Evolutionary conservation across 2,888 invertebrate species (phyloP).

Genomic region (Frankliniella intonsa): DNA sequence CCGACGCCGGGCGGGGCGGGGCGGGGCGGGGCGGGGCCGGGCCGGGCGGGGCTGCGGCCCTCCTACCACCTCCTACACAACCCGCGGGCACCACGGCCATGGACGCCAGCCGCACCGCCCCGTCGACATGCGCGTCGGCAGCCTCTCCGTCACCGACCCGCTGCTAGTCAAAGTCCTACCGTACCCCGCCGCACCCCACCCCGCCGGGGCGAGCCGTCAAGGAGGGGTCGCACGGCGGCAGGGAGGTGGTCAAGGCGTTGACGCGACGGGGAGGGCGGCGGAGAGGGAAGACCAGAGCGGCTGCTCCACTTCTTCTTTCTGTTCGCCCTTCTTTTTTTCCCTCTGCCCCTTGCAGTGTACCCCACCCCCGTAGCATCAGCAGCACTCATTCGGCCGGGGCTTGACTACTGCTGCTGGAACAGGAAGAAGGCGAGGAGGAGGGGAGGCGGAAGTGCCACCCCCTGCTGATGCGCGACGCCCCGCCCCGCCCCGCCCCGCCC

Average conservation of each 20-base stretch:
- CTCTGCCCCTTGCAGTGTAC: neutral
- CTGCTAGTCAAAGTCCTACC: too few relatives aligned
- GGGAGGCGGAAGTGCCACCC: constrained; percentile 9
- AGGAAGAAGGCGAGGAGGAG: neutral
- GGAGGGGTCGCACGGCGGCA: too few relatives aligned
- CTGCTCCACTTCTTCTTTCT: neutral
- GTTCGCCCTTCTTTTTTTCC: neutral
- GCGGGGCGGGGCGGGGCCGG: neutral
- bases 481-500: neutral
- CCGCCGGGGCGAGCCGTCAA: too few relatives aligned
- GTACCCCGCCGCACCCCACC: too few relatives aligned
- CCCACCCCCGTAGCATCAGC: neutral
- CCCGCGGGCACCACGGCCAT: neutral
- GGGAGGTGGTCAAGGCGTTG: neutral
- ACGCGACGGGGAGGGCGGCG: too few relatives aligned
- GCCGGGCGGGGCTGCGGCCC: neutral
- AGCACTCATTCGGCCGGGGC: neutral
- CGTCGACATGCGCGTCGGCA: too few relatives aligned
- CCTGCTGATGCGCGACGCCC: neutral
- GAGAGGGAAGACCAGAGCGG: neutral
- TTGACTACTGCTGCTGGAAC: neutral
- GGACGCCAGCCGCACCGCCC: neutral
- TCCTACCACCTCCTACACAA: too few relatives aligned
- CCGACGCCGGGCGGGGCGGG: neutral
- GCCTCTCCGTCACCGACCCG: too few relatives aligned